Base-by-base conservation (phyloP, 2,113 vertebrate genomes). In the Corythaeola cristata region DNA sequence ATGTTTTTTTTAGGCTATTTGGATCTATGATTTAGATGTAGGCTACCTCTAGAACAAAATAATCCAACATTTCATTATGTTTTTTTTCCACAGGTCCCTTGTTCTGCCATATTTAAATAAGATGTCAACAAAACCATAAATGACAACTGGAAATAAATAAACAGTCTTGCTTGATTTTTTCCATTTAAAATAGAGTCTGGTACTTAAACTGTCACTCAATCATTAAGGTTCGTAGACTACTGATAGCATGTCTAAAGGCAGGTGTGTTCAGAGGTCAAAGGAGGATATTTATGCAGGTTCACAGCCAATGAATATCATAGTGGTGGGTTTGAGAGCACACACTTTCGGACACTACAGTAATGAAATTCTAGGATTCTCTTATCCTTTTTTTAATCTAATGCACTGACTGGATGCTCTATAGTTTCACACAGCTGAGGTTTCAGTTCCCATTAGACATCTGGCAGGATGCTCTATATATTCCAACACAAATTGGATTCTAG, bases 381-480 rank as follows among this genome's bases (percentile, higher is more conserved):
- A 90, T 32, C n/a, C n/a, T 72, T 79, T 89, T 97, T 91, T 93
- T 41, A 86, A 96, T 91, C 93, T 97, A 98, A 97, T 96, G 88
- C 94, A 97, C 90, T 97, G 94, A 96, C 90, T 97, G 95, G 96
- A 98, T 97, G 97, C 45, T 97, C 97, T 96, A 97, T 93, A 85
- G 96, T 97, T 96, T 97, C 96, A 97, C 93, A 95, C 90, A 97
- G 95, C 93, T 96, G 97, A 98, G 93, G 96, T 97, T 96, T 96
- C 89, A 95, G 84, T 89, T 97, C 87, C 97, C 90, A 95, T 79
- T 69, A 97, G 91, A 94, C 90, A 94, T 89, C 96, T 94, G 90
- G 93, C 96, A 98, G 95, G 95, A 98, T 97, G 96, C 60, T 94
- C 89, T 95, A 96, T 89, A 97, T 97, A 97, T 97, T 98, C 97